phyloP scores from a whole-genome alignment of 2,113 vertebrate genomes.

The Daubentonia madagascariensis region DNA sequence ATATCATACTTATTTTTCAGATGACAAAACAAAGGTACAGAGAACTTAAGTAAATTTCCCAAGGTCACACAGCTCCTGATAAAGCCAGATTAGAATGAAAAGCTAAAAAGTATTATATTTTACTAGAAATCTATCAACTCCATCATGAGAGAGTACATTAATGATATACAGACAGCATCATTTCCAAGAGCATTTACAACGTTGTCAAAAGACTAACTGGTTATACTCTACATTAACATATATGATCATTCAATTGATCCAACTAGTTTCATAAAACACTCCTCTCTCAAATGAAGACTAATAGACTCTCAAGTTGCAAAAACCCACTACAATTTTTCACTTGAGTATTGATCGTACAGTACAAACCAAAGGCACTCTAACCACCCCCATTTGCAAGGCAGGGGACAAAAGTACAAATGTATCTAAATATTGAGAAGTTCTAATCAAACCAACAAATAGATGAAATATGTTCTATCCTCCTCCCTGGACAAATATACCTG shows the following conservation, averaged over 20 bases:
- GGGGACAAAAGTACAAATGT: not conserved
- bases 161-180: not conserved
- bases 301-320: not conserved
- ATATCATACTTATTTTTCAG: not conserved
- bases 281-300: not conserved
- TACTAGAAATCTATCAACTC: not conserved
- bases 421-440: conserved; percentile 14
- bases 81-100: not conserved
- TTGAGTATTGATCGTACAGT: not conserved
- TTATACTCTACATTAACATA: not conserved
- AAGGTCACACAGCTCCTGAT: not conserved
- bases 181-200: not conserved
- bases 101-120: not conserved
- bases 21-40: not conserved
- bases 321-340: not conserved
- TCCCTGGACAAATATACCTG: not conserved
- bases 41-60: not conserved
- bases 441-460: not conserved
- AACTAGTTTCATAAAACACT: not conserved
- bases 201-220: not conserved
- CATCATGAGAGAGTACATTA: not conserved
- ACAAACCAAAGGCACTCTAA: not conserved
- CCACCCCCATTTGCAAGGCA: not conserved
- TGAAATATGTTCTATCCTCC: not conserved
- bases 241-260: not conserved